Conservation (phyloP, 2,113 vertebrate species). For the Salvelinus sp. region DNA sequence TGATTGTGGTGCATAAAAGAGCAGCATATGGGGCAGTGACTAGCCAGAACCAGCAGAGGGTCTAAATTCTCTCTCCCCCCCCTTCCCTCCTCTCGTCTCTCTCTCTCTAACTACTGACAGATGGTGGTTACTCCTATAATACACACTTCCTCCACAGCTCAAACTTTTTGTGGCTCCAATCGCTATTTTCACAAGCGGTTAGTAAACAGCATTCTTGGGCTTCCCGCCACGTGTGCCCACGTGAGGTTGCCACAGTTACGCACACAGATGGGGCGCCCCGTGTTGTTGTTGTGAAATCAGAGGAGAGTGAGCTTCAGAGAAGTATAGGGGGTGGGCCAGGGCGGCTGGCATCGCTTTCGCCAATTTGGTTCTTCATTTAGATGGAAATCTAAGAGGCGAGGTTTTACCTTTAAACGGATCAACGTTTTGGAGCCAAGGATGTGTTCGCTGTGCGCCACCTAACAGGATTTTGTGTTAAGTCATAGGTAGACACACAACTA, state of each 20-base stretch:
- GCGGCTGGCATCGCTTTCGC: constrained; percentile 31
- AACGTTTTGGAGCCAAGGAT: constrained; percentile 59
- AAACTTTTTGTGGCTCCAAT: constrained; percentile 53
- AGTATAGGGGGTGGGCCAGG: background rate
- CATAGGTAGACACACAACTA: background rate
- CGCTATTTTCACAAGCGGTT: constrained; percentile 56
- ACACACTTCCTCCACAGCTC: constrained; percentile 61
- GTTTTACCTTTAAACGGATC: constrained; percentile 66
- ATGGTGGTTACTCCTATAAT: constrained; percentile 63
- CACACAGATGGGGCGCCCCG: constrained; percentile 6
- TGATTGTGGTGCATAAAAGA: too few relatives aligned
- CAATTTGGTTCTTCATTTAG: constrained; percentile 53
- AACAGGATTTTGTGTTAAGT: background rate
- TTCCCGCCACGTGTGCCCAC: constrained; percentile 36
- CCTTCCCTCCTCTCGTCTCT: background rate
- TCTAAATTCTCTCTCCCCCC: constrained; percentile 9
- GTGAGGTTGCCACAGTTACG: constrained; percentile 47
- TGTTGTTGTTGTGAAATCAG: constrained; percentile 54
- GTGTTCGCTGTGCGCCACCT: constrained; percentile 25
- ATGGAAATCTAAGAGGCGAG: constrained; percentile 65
- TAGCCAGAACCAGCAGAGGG: constrained; percentile 20
- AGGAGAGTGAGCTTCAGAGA: constrained; percentile 13
- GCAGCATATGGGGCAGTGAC: constrained; percentile 22
- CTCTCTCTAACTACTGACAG: constrained; percentile 60
- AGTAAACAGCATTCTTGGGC: constrained; percentile 66